Conservation (phyloP, 2,888 invertebrate species). For the Stenotaenia linearis region DNA sequence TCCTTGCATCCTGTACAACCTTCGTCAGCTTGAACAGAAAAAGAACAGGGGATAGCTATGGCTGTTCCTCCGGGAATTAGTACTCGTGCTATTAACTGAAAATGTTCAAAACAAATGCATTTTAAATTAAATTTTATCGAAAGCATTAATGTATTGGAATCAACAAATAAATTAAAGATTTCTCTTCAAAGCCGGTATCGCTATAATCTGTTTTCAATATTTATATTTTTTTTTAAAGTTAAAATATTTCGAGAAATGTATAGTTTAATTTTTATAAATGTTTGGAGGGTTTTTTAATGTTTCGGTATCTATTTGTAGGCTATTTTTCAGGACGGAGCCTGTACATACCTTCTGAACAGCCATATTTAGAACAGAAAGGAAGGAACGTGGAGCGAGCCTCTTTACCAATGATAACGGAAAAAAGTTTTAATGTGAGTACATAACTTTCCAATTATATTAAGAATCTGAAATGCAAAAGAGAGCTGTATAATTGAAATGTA, state of each 20-base stretch:
- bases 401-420: slow-evolving; percentile 3
- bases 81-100: neutral
- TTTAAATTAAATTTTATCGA: too few species aligned
- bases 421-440: neutral
- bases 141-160: too few species aligned
- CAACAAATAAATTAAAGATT: too few species aligned
- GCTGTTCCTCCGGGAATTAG: neutral
- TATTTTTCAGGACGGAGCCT: neutral
- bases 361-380: slow-evolving; percentile 26
- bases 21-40: neutral
- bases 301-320: too few species aligned
- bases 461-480: neutral
- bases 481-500: neutral
- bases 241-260: too few species aligned
- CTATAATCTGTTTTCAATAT: too few species aligned
- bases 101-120: neutral
- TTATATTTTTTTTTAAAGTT: too few species aligned
- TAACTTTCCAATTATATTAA: neutral
- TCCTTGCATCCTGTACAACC: neutral
- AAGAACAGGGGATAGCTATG: neutral
- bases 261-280: too few species aligned
- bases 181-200: too few species aligned
- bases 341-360: neutral
- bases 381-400: slow-evolving; percentile 24
- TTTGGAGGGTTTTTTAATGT: too few species aligned